Base-by-base conservation (phyloP, 1,140 invertebrate genomes). In the Apis mellifera region DNA sequence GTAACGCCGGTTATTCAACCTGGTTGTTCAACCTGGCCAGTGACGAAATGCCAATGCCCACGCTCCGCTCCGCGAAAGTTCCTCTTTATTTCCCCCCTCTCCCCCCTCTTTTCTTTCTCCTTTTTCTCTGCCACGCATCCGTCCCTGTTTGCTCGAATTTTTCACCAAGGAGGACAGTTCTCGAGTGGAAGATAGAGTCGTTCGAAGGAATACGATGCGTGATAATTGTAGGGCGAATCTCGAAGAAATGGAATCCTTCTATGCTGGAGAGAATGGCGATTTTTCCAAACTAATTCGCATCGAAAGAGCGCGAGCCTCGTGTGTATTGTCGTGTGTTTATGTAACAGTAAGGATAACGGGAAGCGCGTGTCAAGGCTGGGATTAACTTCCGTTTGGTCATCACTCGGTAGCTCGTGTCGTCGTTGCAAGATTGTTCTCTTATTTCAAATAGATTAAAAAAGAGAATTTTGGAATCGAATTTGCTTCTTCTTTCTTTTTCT, bases 1-100 rank as follows among this genome's bases (percentile, higher is more conserved):
- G 93, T 93, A 94, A 94, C 86, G 90, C 86, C 92, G 93, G 93
- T 94, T 94, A 94, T 94, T 94, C 93, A 94, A 94, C 93, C 92
- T 93, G 92, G 90, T 92, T 93, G 90, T 62, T 62, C 60, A 62
- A 62, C 86, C 71, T 93, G 90, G 86, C 89, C 90, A 89, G 90
- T 93, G 92, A 92, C 90, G 92, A 94, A 94, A 94, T 93, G 90
- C 92, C 92, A 91, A 90, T 89, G 85, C 90, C 89, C 84, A 91
- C 88, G 84, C 89, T 89, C 72, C 19, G 77, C 89, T 85, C 81
- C 65, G 84, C 85, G 82, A 84, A 90, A 89, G 84, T 90, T 86
- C 80, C 84, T 82, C 84, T 66, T 76, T 23, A 19, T 42, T 26
- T 21, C 3, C 1, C 48, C 59, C 23, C 68, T 71, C 62, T 78